These are phyloP conservation scores for Channa striata DNA, from an alignment of 2,797 vertebrate genomes.

Conservation along the genomic window DNA sequence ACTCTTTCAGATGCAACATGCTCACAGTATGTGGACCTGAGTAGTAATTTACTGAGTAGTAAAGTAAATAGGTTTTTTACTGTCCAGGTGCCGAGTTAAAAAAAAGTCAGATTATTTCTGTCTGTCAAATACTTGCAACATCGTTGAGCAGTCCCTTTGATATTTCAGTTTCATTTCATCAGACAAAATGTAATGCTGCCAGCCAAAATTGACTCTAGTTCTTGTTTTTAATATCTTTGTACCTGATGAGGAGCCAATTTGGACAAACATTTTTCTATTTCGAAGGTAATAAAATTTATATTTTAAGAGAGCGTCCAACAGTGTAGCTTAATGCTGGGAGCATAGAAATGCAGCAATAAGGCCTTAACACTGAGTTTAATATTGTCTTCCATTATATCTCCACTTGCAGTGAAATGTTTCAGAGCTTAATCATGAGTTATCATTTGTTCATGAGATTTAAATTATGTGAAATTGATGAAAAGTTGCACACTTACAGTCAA, in stretches of 20 bases:
- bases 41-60: no score
- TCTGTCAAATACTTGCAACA: neutral
- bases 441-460: neutral
- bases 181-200: neutral
- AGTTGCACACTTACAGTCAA: neutral
- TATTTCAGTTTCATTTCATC: constrained; percentile 2
- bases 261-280: neutral
- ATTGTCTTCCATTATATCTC: neutral
- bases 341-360: neutral
- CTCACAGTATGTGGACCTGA: no score
- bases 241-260: neutral
- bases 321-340: neutral
- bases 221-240: constrained; percentile 3
- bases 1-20: neutral
- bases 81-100: no score
- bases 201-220: neutral
- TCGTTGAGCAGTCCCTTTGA: neutral
- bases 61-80: no score
- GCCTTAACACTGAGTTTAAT: neutral
- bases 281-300: neutral
- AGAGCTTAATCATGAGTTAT: neutral
- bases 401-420: neutral
- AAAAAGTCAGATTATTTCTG: neutral
- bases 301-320: neutral
- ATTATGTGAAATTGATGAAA: neutral